phyloP scores from a whole-genome alignment of 1,140 invertebrate genomes.

The Centruroides sculpturatus region DNA sequence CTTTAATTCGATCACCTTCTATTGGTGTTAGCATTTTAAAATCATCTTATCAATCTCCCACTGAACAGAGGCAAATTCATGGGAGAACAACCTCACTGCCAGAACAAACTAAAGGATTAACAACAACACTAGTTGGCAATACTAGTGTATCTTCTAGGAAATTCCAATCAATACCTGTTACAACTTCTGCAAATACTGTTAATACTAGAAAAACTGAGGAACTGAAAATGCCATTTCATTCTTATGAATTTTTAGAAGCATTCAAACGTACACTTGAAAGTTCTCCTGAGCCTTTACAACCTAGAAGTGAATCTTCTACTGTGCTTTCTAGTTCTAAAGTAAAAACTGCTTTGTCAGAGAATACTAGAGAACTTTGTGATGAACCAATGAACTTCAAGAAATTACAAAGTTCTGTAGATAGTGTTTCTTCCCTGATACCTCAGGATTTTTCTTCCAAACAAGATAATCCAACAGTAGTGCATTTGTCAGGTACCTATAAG shows the following conservation, averaged over 20 bases:
- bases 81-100: not conserved
- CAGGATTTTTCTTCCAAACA: too few relatives aligned
- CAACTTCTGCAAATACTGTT: not conserved
- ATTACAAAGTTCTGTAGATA: too few relatives aligned
- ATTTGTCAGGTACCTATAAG: too few relatives aligned
- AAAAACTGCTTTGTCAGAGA: too few relatives aligned
- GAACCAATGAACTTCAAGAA: too few relatives aligned
- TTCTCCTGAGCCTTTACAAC: too few relatives aligned
- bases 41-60: not conserved
- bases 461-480: too few relatives aligned
- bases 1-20: not conserved
- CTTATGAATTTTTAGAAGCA: not conserved
- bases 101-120: not conserved
- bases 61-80: not conserved
- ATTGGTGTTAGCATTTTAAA: not conserved
- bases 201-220: not conserved
- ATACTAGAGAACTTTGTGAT: too few relatives aligned
- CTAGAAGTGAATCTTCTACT: too few relatives aligned
- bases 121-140: not conserved
- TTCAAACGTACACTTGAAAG: too few relatives aligned
- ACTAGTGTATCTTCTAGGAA: not conserved
- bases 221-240: not conserved
- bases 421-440: too few relatives aligned
- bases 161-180: not conserved
- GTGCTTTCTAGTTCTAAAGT: too few relatives aligned